Conservation (phyloP, 1,140 invertebrate genomes). For the Lasioglossum baleicum region DNA sequence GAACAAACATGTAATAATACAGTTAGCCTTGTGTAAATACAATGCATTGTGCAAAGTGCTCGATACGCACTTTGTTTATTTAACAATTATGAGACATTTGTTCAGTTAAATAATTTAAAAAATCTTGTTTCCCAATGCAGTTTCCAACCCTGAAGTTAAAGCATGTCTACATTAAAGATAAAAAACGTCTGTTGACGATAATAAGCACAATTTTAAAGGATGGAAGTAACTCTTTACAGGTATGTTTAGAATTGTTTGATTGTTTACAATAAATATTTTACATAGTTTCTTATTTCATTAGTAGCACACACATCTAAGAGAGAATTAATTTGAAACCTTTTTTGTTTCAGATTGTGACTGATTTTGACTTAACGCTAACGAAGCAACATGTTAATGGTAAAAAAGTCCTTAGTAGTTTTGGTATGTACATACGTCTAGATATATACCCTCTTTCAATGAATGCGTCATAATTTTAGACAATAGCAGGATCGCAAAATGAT, state of each 20-base stretch:
- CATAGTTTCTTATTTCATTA: neutral
- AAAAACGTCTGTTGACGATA: slow-evolving; percentile 9
- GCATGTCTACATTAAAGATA: slow-evolving; percentile 54
- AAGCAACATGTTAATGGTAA: slow-evolving; percentile 74
- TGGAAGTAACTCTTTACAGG: slow-evolving; percentile 48
- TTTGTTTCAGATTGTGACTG: slow-evolving; percentile 69
- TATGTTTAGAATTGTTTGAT: slow-evolving; percentile 6
- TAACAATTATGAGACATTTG: neutral
- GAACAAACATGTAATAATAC: no score
- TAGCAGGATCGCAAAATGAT: no score
- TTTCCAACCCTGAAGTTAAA: slow-evolving; percentile 44
- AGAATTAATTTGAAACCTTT: neutral
- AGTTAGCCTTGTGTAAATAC: no score
- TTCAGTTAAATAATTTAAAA: no score
- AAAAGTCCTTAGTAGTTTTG: slow-evolving; percentile 67
- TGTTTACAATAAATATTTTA: neutral
- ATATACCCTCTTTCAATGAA: neutral
- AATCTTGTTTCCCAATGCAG: slow-evolving; percentile 27
- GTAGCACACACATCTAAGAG: neutral
- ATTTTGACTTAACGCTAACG: slow-evolving; percentile 75
- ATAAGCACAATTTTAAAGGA: slow-evolving; percentile 45
- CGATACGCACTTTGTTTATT: no score
- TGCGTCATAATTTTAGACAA: neutral
- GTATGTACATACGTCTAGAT: slow-evolving; percentile 49
- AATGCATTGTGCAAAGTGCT: no score